Base-by-base conservation (phyloP, 2,888 invertebrate species). In the Leptodirus hochenwartii region DNA sequence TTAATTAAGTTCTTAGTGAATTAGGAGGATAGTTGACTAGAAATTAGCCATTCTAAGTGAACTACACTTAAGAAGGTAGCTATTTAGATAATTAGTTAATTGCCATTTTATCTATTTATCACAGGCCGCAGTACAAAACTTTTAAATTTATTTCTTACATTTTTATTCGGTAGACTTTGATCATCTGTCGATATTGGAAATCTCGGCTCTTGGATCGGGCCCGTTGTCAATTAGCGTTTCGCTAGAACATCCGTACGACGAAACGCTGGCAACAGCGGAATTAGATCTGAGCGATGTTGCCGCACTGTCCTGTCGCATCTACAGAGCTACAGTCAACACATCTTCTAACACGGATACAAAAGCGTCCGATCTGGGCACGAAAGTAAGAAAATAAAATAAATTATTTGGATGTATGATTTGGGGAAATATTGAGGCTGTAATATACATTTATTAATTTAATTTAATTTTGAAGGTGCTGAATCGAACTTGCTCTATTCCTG, bases 201-300 rank as follows among this genome's bases (percentile, higher is more conserved):
- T 93, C 42, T 84, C 78, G 43, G 84, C 90, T 3, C 59, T 88
- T 17, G 87, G 88, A 1, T 79, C 85, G 64, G 80, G 81, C 37
- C 84, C 85, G 53, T 71, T 95, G 38, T 80, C 82, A 6, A 74
- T 95, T 12, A n/a, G n/a, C n/a, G n/a, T n/a, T 15, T 79, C 85
- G 5, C 68, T 95, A 47, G 90, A 91, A 50, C 90, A 93, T 59
- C 91, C 93, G 0, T 60, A 77, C 12, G 87, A 88, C 47, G 90
- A 90, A 53, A 79, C 82, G 36, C 77, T 93, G 72, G 84, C 88
- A 1, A 90, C 91, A 0, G 80, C 84, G 9, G 91, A 93, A 51
- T 64, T 95, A 37, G 79, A 88, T 51, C 60, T 95, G 30, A 61
- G 69, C 4, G 87, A 90, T 45, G 70, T 81, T 11, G 73, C 78